These are phyloP conservation scores for Acrossocheilus fasciatus DNA, from an alignment of 2,797 vertebrate species.

Conservation along the genomic window DNA sequence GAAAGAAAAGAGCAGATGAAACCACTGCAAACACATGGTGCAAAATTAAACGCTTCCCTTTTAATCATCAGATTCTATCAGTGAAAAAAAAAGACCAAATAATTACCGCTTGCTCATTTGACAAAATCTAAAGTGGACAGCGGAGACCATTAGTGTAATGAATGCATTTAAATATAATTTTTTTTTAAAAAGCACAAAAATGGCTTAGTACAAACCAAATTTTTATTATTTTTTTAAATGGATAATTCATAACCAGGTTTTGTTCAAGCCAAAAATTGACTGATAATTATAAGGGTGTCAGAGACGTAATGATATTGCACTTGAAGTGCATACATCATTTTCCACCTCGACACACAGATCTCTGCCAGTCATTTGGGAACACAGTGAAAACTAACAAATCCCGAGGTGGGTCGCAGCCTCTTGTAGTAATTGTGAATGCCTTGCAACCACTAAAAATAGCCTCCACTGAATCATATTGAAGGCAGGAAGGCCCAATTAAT, in stretches of 20 bases:
- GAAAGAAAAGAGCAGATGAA: constrained; percentile 59
- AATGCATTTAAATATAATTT: neutral
- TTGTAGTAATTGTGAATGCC: constrained; percentile 22
- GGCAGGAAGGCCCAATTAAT: constrained; percentile 14
- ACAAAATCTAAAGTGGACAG: neutral
- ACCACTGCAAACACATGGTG: constrained; percentile 7
- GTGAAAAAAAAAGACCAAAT: constrained; percentile 12
- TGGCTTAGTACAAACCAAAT: neutral
- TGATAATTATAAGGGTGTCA: constrained; percentile 44
- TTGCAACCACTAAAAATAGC: constrained; percentile 33
- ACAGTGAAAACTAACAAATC: constrained; percentile 24
- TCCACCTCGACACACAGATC: constrained; percentile 18
- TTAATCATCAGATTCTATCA: constrained; percentile 39
- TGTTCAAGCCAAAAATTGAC: neutral
- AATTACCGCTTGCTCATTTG: neutral
- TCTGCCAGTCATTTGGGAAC: constrained; percentile 21
- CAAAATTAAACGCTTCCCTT: constrained; percentile 42
- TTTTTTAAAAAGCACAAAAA: neutral
- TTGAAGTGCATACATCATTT: constrained; percentile 31
- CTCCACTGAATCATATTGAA: neutral
- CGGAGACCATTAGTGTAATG: neutral
- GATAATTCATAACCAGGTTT: neutral
- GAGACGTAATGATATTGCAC: constrained; percentile 14
- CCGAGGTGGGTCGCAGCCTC: neutral
- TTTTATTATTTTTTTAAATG: neutral